Conservation (phyloP, 2,888 invertebrate genomes). For the Erebia epiphron region DNA sequence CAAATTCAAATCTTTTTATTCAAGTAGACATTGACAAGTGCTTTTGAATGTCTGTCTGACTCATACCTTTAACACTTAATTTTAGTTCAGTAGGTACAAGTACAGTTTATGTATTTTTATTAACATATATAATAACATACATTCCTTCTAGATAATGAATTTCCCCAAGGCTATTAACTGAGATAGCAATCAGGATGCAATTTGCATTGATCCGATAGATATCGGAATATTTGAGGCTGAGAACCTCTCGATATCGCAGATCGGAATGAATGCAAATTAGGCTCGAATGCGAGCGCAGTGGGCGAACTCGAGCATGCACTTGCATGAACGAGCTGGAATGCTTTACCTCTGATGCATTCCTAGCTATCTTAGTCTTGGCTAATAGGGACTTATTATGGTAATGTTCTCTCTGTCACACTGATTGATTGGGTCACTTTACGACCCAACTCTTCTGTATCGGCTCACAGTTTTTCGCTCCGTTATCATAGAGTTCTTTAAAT, state of each 20-base stretch:
- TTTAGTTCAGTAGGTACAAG: background rate
- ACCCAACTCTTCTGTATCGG: no score
- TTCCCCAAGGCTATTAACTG: constrained; percentile 18
- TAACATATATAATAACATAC: no score
- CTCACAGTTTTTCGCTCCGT: no score
- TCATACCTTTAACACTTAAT: background rate
- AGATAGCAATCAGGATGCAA: constrained; percentile 29
- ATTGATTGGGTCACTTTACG: no score
- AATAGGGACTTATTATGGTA: background rate
- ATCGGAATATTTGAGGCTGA: constrained; percentile 31
- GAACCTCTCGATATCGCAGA: constrained; percentile 37
- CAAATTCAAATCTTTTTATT: no score
- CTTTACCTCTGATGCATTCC: constrained; percentile 2
- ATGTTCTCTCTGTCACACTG: background rate
- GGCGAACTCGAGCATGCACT: constrained; percentile 39
- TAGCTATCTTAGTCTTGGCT: background rate
- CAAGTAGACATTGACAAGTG: no score
- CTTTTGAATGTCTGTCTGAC: no score
- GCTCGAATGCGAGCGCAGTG: constrained; percentile 37
- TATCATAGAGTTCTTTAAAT: no score
- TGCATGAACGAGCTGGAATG: constrained; percentile 34
- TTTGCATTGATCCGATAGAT: constrained; percentile 34
- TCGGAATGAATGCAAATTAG: constrained; percentile 42
- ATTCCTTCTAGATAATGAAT: background rate
- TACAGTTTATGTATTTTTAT: background rate